Conservation (phyloP, 2,113 vertebrate species). For the Erythrolamprus reginae region DNA sequence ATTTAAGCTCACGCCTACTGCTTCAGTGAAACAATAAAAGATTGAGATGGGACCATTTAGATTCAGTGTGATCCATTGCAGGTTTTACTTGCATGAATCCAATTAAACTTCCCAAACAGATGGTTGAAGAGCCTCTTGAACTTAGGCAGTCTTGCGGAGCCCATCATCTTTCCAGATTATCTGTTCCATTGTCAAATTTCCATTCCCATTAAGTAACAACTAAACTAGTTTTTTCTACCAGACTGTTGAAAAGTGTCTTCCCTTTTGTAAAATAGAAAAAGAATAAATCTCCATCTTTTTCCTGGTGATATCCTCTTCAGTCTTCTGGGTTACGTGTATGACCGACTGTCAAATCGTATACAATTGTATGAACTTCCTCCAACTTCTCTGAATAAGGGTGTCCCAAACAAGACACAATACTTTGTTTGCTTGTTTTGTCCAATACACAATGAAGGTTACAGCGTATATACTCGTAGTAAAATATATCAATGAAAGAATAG, state of each 20-base stretch:
- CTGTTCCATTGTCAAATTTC: background rate
- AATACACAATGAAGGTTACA: no score
- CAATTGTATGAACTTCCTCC: background rate
- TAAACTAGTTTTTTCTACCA: background rate
- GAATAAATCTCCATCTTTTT: background rate
- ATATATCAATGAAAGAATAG: no score
- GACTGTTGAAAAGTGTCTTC: background rate
- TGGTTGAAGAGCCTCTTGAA: background rate
- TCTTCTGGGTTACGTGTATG: background rate
- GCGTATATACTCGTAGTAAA: no score
- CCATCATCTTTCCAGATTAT: background rate
- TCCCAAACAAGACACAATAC: background rate
- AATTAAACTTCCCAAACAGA: background rate
- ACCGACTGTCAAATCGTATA: no score
- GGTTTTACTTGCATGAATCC: background rate
- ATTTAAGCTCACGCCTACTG: no score
- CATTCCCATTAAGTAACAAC: background rate
- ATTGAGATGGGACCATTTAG: background rate
- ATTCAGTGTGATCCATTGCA: background rate
- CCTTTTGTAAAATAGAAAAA: background rate
- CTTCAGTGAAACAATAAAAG: background rate
- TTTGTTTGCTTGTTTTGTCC: no score
- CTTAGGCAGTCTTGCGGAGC: background rate
- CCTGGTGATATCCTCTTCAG: background rate
- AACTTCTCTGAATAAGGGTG: background rate